Base-by-base conservation (phyloP, 2,797 vertebrate species). In the Ammospiza maritima region DNA sequence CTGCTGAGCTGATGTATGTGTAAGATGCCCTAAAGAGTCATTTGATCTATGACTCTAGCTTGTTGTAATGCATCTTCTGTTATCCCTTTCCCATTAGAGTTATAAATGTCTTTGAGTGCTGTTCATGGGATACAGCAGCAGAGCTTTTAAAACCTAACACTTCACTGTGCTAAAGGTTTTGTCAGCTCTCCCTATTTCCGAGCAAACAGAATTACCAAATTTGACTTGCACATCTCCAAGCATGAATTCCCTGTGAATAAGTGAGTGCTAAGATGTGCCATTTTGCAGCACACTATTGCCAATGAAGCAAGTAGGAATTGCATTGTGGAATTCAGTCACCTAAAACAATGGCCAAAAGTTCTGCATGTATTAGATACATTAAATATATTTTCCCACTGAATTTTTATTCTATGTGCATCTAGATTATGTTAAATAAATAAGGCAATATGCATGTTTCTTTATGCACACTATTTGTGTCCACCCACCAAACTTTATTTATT, bases 1-100 rank as follows among this genome's bases (percentile, higher is more conserved):
- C 79, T 91, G 29, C 90, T 89, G 44, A 74, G 69, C 67, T 94
- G 93, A 90, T 64, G 10, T 73, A 73, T 87, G 56, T 53, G 58
- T 79, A 85, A 92, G 85, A 88, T 6, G 13, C 92, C 80, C 88
- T 58, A 25, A 90, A 85, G 83, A 96, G 89, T 90, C 65, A 51
- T 96, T 96, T 91, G 93, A 94, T 89, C 61, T 93, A 60, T 91
- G 71, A 51, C 61, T 94, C 77, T 69, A 58, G 65, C 84, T 94
- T 91, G 86, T 74, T 94, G 85, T 57, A 96, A 89, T 65, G 67
- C 77, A 89, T 93, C 78, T 94, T 90, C 93, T 58, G 66, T 95
- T 97, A 85, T 85, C 77, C 61, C 47, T 77, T 94, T 91, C 58
- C 94, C 83, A 75, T 91, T 96, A 65, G 47, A 48, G 69, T 94